Percentiles rank a stretch among this genome's conserved stretches.
Conservation (phyloP, 2,888 invertebrate species). For the Crocallis elinguaria region DNA sequence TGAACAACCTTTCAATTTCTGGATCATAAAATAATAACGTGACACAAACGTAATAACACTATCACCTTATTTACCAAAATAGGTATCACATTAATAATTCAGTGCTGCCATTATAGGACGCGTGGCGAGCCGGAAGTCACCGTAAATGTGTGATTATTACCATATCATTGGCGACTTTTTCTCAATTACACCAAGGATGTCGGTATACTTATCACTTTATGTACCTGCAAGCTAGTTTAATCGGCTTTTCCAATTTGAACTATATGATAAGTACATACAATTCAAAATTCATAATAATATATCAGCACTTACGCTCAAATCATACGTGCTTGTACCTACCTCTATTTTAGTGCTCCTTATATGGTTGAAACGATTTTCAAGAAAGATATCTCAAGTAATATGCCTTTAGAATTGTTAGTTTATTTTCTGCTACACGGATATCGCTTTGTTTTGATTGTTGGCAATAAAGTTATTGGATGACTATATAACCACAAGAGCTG, state of each 20-base stretch:
- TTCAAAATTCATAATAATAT: neutral
- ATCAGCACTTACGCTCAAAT: slow-evolving; percentile 2
- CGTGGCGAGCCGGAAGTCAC: slow-evolving; percentile 30
- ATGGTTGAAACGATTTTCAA: slow-evolving; percentile 21
- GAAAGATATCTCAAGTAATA: slow-evolving; percentile 20
- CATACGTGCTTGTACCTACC: slow-evolving; percentile 18
- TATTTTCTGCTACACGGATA: slow-evolving; percentile 20
- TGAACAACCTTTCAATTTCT: neutral
- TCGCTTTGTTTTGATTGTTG: slow-evolving; percentile 23
- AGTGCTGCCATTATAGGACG: slow-evolving; percentile 13
- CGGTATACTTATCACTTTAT: slow-evolving; percentile 31
- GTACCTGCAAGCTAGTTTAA: neutral
- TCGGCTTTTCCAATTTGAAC: slow-evolving; percentile 2
- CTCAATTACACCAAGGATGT: slow-evolving; percentile 34
- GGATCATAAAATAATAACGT: slow-evolving; percentile 3
- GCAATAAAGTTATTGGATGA: slow-evolving; percentile 13
- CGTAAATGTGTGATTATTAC: slow-evolving; percentile 30
- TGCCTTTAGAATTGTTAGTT: slow-evolving; percentile 20
- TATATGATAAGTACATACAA: neutral
- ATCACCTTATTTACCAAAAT: slow-evolving; percentile 15
- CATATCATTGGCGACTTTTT: slow-evolving; percentile 37
- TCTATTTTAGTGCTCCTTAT: slow-evolving; percentile 20
- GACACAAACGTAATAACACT: slow-evolving; percentile 4
- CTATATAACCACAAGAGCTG: neutral
- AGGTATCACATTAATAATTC: slow-evolving; percentile 13